A percentile compares a stretch with the other conserved stretches of the same genome.
phyloP scores from a whole-genome alignment of 2,888 invertebrate species.

The Drosophila eohydei region DNA sequence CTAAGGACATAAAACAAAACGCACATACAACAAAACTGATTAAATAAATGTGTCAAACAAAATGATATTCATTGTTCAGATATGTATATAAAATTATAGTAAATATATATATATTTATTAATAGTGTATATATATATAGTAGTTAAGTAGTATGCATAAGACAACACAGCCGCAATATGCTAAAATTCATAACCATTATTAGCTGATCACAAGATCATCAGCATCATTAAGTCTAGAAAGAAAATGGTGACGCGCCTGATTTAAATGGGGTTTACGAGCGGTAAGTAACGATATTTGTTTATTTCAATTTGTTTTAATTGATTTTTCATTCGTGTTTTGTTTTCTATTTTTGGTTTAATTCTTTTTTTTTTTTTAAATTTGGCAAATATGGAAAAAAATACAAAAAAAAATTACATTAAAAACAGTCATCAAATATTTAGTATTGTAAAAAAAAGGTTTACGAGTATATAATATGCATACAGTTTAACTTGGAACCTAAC shows the following conservation, averaged over 20 bases:
- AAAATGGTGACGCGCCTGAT: conserved; percentile 58
- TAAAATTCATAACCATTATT: conserved; percentile 73
- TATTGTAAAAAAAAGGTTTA: conserved; percentile 52
- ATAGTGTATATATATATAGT: conserved; percentile 37
- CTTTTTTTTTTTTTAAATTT: conserved; percentile 40
- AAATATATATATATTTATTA: conserved; percentile 51
- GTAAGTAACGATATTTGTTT: conserved; percentile 33
- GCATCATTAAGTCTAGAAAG: conserved; percentile 69
- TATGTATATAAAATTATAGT: conserved; percentile 46
- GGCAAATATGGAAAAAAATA: conserved; percentile 61
- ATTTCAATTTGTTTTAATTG: conserved; percentile 26
- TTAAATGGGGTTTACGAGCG: conserved; percentile 60
- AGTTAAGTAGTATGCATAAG: conserved; percentile 73
- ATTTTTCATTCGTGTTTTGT: conserved; percentile 37
- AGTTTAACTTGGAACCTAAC: conserved; percentile 68
- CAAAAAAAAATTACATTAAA: conserved; percentile 50
- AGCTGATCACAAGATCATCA: conserved; percentile 57
- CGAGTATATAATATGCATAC: conserved; percentile 64
- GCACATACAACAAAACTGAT: conserved; percentile 75
- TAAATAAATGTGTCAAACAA: conserved; percentile 60
- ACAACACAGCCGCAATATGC: conserved; percentile 81
- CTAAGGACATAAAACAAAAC: conserved; percentile 70
- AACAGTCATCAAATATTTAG: conserved; percentile 66
- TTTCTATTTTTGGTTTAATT: conserved; percentile 46
- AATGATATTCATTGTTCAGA: conserved; percentile 49